Base-by-base conservation (phyloP, 2,888 invertebrate genomes). In the Drosophila flavopinicola region DNA sequence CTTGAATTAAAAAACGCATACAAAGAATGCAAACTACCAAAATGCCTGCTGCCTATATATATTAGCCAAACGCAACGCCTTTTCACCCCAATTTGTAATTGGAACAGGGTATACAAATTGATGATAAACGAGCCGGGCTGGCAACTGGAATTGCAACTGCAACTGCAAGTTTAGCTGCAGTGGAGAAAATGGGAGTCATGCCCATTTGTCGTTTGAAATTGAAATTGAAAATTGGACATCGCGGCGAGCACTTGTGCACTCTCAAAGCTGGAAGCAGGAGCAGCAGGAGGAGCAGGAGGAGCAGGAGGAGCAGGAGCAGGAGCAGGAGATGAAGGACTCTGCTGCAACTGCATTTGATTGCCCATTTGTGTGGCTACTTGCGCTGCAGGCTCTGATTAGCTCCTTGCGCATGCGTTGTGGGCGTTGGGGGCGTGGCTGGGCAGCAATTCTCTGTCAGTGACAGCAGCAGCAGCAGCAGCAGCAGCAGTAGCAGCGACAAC, bases 371-470 rank as follows among this genome's bases (percentile, higher is more conserved):
- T 15, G 6, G 20, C 20, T 15, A 27, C 29, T 39, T 37, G 25
- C 11, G 27, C 29, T 39, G 9, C 20, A 11, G 24, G 25, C 58
- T 32, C 27, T 58, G 60, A 75, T 75, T 76, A 75, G 74, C 61
- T 61, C 61, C 64, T 76, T 76, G 76, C 74, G 74, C 74, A 75
- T 75, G 74, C 74, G 74, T 72, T 76, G 49, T 76, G 76, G 74
- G 74, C 76, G 74, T 72, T n/a, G n/a, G n/a, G n/a, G 66, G 41
- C 56, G 27, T 13, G 24, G 24, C 57, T 24, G 32, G 20, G 3
- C 17, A 9, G 9, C 29, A 17, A 29, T 29, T 53, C 32, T 59
- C 37, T 61, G 54, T 44, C 44, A 44, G 20, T 44, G 44, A 44
- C 44, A 44, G 44, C 30, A 37, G 17, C 35, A 35, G 1, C 35